These are phyloP conservation scores for Caiman crocodilus DNA, from an alignment of 2,797 vertebrate genomes.

Conservation along the genomic window DNA sequence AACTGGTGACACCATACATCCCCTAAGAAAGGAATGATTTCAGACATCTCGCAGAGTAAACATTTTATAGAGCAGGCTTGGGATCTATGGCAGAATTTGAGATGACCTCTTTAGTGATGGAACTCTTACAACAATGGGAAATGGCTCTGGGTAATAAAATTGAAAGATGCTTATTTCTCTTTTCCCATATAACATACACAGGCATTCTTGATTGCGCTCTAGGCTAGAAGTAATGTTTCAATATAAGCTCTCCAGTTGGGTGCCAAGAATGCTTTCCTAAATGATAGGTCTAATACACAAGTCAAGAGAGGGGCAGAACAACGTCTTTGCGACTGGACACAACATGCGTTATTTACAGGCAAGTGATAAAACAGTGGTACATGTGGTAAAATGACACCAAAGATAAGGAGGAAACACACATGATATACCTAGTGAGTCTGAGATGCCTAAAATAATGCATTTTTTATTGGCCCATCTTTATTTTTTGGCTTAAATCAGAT, in stretches of 20 bases:
- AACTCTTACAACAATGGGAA: slow-evolving; percentile 37
- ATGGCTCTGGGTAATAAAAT: slow-evolving; percentile 38
- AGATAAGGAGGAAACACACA: not conserved
- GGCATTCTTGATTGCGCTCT: slow-evolving; percentile 55
- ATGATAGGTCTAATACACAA: slow-evolving; percentile 41
- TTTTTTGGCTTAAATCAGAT: not conserved
- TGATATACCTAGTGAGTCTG: not conserved
- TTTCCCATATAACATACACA: slow-evolving; percentile 14
- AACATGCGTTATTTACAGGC: slow-evolving; percentile 51
- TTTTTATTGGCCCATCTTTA: not conserved
- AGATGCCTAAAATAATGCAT: accelerated
- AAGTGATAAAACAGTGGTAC: slow-evolving; percentile 40
- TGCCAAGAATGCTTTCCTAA: slow-evolving; percentile 43
- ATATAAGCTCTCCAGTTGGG: slow-evolving; percentile 52
- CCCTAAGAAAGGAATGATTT: slow-evolving; percentile 3
- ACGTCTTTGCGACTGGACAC: slow-evolving; percentile 13
- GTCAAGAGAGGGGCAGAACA: slow-evolving; percentile 28
- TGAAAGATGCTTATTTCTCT: slow-evolving; percentile 28
- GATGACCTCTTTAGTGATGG: slow-evolving; percentile 34
- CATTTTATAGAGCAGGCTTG: slow-evolving; percentile 13
- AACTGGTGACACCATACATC: slow-evolving; percentile 16
- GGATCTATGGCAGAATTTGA: slow-evolving; percentile 14
- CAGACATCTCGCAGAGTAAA: slow-evolving; percentile 26
- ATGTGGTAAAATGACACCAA: not conserved
- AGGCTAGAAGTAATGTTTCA: slow-evolving; percentile 49